A percentile compares a stretch with the other conserved stretches of the same genome.
These are phyloP conservation scores for Ferrisia virgata DNA, from an alignment of 2,888 invertebrate genomes.

Conservation along the genomic window DNA sequence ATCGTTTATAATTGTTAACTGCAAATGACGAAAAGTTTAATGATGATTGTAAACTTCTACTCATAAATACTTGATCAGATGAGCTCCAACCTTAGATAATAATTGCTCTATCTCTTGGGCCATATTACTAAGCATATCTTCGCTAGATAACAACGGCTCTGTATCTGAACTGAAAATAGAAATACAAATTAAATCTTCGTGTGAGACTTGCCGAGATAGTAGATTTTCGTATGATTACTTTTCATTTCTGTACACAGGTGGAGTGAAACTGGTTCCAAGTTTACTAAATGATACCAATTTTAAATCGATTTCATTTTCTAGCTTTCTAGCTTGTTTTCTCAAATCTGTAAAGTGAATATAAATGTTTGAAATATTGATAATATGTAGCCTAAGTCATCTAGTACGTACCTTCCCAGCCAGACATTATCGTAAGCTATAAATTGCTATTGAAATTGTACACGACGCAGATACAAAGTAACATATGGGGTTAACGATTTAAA, in stretches of 20 bases:
- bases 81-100: slow-evolving; percentile 65
- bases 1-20: slow-evolving; percentile 72
- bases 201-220: background rate
- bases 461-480: background rate
- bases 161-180: slow-evolving; percentile 58
- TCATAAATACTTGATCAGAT: background rate
- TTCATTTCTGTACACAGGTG: slow-evolving; percentile 48
- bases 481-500: background rate
- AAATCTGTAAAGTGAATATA: slow-evolving; percentile 61
- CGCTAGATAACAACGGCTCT: slow-evolving; percentile 78
- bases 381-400: background rate
- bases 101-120: slow-evolving; percentile 88
- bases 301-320: slow-evolving; percentile 95
- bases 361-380: background rate
- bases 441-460: background rate
- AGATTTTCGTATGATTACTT: slow-evolving; percentile 48
- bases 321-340: slow-evolving; percentile 83
- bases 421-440: slow-evolving; percentile 12
- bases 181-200: background rate
- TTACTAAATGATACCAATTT: slow-evolving; percentile 95
- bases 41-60: background rate
- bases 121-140: slow-evolving; percentile 89
- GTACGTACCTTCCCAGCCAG: slow-evolving; percentile 38
- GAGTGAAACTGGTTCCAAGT: slow-evolving; percentile 67
- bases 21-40: slow-evolving; percentile 12